These are phyloP conservation scores for Diadromus collaris DNA, from an alignment of 2,888 invertebrate genomes.

Conservation along the genomic window DNA sequence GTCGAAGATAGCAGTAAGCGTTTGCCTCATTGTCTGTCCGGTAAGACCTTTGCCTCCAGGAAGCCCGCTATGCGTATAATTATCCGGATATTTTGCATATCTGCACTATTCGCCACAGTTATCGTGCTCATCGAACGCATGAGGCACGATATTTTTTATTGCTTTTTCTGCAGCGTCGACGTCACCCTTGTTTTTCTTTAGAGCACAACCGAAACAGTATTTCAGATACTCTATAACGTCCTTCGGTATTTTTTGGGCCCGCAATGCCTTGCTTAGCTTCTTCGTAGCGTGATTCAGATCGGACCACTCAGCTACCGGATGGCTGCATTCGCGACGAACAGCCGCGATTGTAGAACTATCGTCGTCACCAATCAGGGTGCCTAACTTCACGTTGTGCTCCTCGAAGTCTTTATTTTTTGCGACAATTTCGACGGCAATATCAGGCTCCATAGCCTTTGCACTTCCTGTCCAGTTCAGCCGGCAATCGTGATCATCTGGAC, in stretches of 20 bases:
- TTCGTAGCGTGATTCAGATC: constrained; percentile 48
- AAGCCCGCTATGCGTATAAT: constrained; percentile 36
- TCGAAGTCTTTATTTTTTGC: constrained; percentile 11
- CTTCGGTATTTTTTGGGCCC: constrained; percentile 15
- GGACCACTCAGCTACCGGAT: constrained; percentile 55
- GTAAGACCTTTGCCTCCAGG: constrained; percentile 25
- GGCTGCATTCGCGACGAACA: constrained; percentile 48
- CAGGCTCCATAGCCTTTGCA: constrained; percentile 19
- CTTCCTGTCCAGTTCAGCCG: constrained; percentile 15
- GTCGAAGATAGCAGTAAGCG: constrained; percentile 1
- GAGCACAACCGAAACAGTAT: constrained; percentile 56
- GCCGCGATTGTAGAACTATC: constrained; percentile 58
- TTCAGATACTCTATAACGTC: constrained; percentile 58
- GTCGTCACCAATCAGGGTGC: constrained; percentile 3
- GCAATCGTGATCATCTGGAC: constrained; percentile 19
- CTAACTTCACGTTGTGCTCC: neutral
- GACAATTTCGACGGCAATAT: constrained; percentile 4
- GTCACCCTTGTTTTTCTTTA: constrained; percentile 54
- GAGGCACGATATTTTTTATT: constrained; percentile 58
- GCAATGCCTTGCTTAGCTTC: constrained; percentile 29
- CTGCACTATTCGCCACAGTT: constrained; percentile 63
- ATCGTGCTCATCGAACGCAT: constrained; percentile 61
- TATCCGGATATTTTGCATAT: neutral
- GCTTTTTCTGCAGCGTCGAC: constrained; percentile 37
- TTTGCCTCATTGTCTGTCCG: neutral